Evolutionary conservation across 2,888 invertebrate species (phyloP).

Genomic region (Diaphora mendica): DNA sequence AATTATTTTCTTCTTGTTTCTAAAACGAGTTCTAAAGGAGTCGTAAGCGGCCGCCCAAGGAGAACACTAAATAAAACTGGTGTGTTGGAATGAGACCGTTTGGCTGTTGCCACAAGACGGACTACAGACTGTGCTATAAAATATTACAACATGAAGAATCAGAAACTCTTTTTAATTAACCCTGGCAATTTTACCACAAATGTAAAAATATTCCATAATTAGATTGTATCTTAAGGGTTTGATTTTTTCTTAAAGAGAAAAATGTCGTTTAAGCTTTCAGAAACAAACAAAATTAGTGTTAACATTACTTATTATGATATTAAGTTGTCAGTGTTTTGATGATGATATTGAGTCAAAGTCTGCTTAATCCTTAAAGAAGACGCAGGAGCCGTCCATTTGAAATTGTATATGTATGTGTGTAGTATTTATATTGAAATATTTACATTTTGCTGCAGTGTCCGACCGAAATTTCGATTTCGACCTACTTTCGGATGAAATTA

Average conservation of each 20-base stretch:
- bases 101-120: constrained; percentile 59
- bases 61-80: constrained; percentile 67
- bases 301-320: constrained; percentile 49
- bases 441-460: not conserved
- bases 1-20: constrained; percentile 80
- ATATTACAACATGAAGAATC: constrained; percentile 80
- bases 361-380: constrained; percentile 50
- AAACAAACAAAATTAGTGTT: constrained; percentile 36
- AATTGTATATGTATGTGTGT: no score
- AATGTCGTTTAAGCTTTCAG: not conserved
- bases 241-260: not conserved
- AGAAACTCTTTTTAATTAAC: constrained; percentile 84
- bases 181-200: constrained; percentile 76
- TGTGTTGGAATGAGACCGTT: constrained; percentile 69
- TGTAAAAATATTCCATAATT: constrained; percentile 7
- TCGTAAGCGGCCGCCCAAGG: constrained; percentile 64
- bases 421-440: not conserved
- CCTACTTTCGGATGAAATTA: not conserved
- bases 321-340: constrained; percentile 75
- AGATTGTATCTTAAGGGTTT: not conserved
- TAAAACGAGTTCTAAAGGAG: constrained; percentile 66
- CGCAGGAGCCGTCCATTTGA: constrained; percentile 14
- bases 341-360: constrained; percentile 74
- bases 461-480: not conserved
- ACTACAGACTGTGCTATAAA: constrained; percentile 73